Percentiles rank a stretch among this genome's conserved stretches.
Evolutionary conservation across 2,888 invertebrate genomes (phyloP).

Genomic region (Erannis defoliaria): DNA sequence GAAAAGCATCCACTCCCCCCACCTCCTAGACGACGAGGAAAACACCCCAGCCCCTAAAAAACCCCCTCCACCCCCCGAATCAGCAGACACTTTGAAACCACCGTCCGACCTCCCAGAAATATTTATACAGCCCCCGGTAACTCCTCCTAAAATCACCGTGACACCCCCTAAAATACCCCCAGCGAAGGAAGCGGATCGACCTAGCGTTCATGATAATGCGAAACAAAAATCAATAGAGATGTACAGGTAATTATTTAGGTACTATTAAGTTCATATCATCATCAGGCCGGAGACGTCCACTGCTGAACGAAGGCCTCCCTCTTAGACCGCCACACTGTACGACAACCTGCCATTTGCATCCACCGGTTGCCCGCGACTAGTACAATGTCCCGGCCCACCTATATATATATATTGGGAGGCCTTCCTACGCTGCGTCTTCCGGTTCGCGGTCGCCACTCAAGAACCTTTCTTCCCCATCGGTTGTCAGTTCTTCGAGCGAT

Average conservation of each 20-base stretch:
- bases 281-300: too few relatives aligned
- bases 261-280: too few relatives aligned
- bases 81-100: background rate
- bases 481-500: too few relatives aligned
- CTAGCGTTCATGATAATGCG: slow-evolving; percentile 69
- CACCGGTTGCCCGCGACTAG: too few relatives aligned
- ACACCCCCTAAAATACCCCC: slow-evolving; percentile 11
- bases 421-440: too few relatives aligned
- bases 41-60: slow-evolving; percentile 1
- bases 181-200: slow-evolving; percentile 23
- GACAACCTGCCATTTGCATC: too few relatives aligned
- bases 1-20: slow-evolving; percentile 21
- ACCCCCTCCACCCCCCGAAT: background rate
- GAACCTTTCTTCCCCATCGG: too few relatives aligned
- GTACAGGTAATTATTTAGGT: slow-evolving; percentile 33
- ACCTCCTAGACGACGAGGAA: slow-evolving; percentile 10
- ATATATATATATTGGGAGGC: too few relatives aligned
- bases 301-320: too few relatives aligned
- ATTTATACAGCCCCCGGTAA: background rate
- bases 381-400: too few relatives aligned
- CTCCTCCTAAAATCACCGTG: background rate
- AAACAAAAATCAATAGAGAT: slow-evolving; percentile 64
- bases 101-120: background rate
- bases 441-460: too few relatives aligned
- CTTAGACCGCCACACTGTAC: too few relatives aligned